These are phyloP conservation scores for Ceyx margarethae DNA, from an alignment of 2,113 vertebrate genomes.

Conservation along the genomic window DNA sequence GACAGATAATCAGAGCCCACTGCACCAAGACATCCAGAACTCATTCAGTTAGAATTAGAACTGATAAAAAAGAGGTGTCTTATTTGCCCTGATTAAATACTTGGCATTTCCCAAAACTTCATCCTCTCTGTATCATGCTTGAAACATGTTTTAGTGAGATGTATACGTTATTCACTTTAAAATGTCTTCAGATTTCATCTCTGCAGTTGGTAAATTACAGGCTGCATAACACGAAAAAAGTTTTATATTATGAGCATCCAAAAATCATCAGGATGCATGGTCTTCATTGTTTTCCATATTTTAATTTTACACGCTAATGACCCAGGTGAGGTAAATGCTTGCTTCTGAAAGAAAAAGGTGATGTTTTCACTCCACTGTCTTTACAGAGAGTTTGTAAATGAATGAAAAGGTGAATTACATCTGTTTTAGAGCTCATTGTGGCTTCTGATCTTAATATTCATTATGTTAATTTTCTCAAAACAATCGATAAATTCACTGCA, in stretches of 20 bases:
- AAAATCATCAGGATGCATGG: not conserved
- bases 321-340: not conserved
- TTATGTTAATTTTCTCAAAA: too few species aligned
- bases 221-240: not conserved
- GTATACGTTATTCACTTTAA: not conserved
- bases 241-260: not conserved
- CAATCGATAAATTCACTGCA: too few species aligned
- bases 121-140: not conserved
- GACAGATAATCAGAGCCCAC: not conserved
- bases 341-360: not conserved
- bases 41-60: not conserved
- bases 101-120: not conserved
- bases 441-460: not conserved
- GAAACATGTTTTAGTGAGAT: not conserved
- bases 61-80: not conserved
- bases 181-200: not conserved
- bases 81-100: not conserved
- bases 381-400: not conserved
- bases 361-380: not conserved
- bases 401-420: not conserved
- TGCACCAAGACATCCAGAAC: not conserved
- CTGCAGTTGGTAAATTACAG: not conserved
- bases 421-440: not conserved
- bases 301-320: not conserved
- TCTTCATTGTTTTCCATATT: not conserved